Percentiles rank a stretch among this genome's conserved stretches.
Conservation (phyloP, 1,140 invertebrate genomes). For the Spodoptera frugiperda region DNA sequence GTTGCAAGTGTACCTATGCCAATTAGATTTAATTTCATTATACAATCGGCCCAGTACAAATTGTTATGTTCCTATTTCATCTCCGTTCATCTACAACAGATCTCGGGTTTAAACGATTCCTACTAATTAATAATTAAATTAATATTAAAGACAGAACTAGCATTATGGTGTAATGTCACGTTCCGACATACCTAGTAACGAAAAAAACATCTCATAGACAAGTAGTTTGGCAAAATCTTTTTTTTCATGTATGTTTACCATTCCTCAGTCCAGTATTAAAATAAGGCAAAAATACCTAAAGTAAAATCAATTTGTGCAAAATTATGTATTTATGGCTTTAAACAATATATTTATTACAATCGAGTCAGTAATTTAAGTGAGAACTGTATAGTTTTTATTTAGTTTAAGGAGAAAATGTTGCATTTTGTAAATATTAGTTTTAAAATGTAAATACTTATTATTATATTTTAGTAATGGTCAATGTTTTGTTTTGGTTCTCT, state of each 20-base stretch:
- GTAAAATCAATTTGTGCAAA: slow-evolving; percentile 54
- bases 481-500: slow-evolving; percentile 36
- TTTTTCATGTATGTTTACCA: slow-evolving; percentile 62
- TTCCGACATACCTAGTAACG: slow-evolving; percentile 2
- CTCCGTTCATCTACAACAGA: slow-evolving; percentile 37
- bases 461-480: neutral
- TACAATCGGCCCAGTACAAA: slow-evolving; percentile 42
- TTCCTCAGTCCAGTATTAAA: slow-evolving; percentile 75
- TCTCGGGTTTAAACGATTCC: slow-evolving; percentile 41
- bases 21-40: slow-evolving; percentile 9
- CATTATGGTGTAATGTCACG: slow-evolving; percentile 7
- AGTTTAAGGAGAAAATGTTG: slow-evolving; percentile 59
- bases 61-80: slow-evolving; percentile 45
- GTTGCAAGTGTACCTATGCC: neutral
- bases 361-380: slow-evolving; percentile 83
- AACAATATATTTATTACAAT: slow-evolving; percentile 80
- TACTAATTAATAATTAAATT: slow-evolving; percentile 38
- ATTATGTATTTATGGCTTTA: slow-evolving; percentile 80
- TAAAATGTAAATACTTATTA: slow-evolving; percentile 59
- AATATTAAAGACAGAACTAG: slow-evolving; percentile 17
- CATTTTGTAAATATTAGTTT: slow-evolving; percentile 63
- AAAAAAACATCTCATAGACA: slow-evolving; percentile 1
- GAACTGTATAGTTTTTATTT: slow-evolving; percentile 70
- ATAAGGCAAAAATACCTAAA: slow-evolving; percentile 50
- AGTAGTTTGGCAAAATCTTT: slow-evolving; percentile 5